Base-by-base conservation (phyloP, 1,140 invertebrate genomes). In the Patella vulgata region DNA sequence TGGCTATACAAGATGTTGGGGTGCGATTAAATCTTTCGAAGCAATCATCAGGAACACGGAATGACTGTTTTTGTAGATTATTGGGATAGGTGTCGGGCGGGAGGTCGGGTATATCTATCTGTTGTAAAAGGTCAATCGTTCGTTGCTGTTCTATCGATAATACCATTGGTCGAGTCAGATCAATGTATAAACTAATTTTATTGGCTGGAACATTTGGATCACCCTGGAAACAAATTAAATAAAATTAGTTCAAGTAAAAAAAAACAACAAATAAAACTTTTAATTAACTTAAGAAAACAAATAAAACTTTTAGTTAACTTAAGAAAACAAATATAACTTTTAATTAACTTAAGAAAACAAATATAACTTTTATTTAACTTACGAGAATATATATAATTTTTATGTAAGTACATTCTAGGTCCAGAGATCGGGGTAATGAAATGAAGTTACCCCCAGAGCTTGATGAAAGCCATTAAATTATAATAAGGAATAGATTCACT, bases 181-280 rank as follows among this genome's bases (percentile, higher is more conserved):
- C 71, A 21, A 67, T 70, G n/a, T 67, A 23, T 11, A 80, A 61
- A 47, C 77, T 80, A 9, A 78, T 36, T 51, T 79, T 60, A 17
- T 68, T 70, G 11, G 78, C 72, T 12, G 80, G 80, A 5, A 82
- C 72, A 66, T 80, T 80, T 2, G 72, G 71, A 65, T 82, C 78
- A 33, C 80, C 80, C 80, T 82, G 44, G 11, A 63, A 63, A 27
- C 36, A 53, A 43, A 40, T 33, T n/a, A n/a, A n/a, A n/a, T n/a
- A n/a, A n/a, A n/a, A n/a, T n/a, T n/a, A n/a, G n/a, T n/a, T n/a
- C 12, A 55, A 8, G 52, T 30, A 40, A 43, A n/a, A 48, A 30
- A 14, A 30, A 17, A 30, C 27, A 67, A 56, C 21, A 50, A 25
- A 59, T n/a, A 50, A 21, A 39, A 5, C 33, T 31, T 31, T 9